Evolutionary conservation across 2,797 vertebrate genomes (phyloP).

Genomic region (Sus cebifrons): DNA sequence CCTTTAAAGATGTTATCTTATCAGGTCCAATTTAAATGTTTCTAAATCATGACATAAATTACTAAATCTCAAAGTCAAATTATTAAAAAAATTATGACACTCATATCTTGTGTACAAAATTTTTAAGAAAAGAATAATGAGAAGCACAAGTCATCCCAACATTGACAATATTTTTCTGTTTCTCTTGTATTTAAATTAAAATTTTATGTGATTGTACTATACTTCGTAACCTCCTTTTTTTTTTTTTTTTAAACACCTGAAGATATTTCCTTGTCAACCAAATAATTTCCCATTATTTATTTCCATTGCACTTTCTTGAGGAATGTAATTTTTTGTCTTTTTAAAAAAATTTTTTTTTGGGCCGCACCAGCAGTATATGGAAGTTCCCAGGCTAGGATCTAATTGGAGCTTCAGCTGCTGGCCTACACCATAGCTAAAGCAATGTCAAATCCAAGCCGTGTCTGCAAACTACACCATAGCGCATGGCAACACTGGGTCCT

Average conservation of each 20-base stretch:
- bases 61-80: background rate
- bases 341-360: too few relatives aligned
- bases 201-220: background rate
- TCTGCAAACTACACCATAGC: too few relatives aligned
- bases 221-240: background rate
- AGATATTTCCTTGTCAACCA: background rate
- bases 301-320: background rate
- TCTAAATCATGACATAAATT: conserved; percentile 4
- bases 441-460: too few relatives aligned
- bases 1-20: background rate
- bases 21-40: background rate
- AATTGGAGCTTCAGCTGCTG: too few relatives aligned
- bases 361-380: too few relatives aligned
- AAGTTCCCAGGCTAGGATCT: too few relatives aligned
- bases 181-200: background rate
- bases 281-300: background rate
- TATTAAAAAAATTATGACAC: background rate
- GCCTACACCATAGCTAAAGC: too few relatives aligned
- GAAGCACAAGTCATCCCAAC: background rate
- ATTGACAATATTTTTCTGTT: background rate
- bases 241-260: background rate
- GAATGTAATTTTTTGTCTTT: background rate
- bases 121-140: background rate
- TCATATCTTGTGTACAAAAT: background rate
- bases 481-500: too few relatives aligned